Conservation (phyloP, 2,797 vertebrate genomes). For the Pygocentrus nattereri region DNA sequence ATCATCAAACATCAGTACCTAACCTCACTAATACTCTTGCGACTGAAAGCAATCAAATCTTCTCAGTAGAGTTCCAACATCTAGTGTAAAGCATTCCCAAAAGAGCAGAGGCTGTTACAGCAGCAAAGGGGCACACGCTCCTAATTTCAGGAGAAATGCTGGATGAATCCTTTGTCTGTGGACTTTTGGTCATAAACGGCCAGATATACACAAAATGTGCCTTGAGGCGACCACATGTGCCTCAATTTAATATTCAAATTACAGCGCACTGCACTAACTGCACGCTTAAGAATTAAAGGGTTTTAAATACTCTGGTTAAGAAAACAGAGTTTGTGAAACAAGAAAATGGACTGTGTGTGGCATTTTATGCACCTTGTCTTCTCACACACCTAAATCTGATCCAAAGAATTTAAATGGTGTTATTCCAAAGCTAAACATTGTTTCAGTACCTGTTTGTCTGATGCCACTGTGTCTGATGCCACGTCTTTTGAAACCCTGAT, state of each 20-base stretch:
- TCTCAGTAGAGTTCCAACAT: background rate
- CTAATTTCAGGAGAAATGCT: background rate
- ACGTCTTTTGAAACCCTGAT: background rate
- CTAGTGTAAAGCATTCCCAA: background rate
- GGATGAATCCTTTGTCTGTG: background rate
- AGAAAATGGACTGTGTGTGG: too few species aligned
- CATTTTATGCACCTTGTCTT: too few species aligned
- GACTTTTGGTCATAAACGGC: background rate
- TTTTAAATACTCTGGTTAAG: too few species aligned
- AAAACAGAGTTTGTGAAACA: too few species aligned
- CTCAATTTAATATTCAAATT: too few species aligned
- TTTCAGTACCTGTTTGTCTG: background rate
- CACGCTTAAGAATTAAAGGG: too few species aligned
- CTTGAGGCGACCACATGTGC: too few species aligned
- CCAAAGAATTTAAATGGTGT: too few species aligned
- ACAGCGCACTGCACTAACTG: too few species aligned
- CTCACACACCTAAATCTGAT: too few species aligned
- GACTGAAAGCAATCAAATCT: background rate
- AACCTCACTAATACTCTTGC: background rate
- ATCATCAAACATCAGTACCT: background rate
- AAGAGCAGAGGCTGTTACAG: background rate
- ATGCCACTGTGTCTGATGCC: background rate
- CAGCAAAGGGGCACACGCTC: background rate
- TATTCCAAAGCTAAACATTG: background rate
- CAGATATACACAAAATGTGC: too few species aligned